A percentile compares a stretch with the other conserved stretches of the same genome.
These are phyloP conservation scores for Stomorhina lunata DNA, from an alignment of 2,888 invertebrate species.

Conservation along the genomic window DNA sequence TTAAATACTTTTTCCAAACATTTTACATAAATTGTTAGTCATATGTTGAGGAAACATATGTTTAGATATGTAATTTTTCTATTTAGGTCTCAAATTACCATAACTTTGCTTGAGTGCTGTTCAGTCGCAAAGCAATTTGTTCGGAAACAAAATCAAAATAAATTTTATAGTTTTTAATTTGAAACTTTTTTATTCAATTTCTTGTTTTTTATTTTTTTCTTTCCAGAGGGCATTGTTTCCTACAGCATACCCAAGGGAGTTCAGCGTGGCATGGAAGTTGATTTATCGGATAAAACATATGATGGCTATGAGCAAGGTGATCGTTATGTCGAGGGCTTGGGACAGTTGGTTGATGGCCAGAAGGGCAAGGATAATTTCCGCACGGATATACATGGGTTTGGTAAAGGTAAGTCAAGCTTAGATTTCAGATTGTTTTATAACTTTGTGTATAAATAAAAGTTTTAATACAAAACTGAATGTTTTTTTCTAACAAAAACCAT, in stretches of 20 bases:
- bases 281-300: slow-evolving; percentile 89
- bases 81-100: slow-evolving; percentile 62
- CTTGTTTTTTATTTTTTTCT: neutral
- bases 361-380: slow-evolving; percentile 88
- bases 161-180: slow-evolving; percentile 40
- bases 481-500: too few relatives aligned
- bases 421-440: neutral
- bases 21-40: neutral
- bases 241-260: slow-evolving; percentile 90
- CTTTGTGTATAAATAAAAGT: too few relatives aligned
- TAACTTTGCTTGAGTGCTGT: slow-evolving; percentile 1
- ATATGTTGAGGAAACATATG: slow-evolving; percentile 54
- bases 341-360: slow-evolving; percentile 89
- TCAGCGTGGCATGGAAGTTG: slow-evolving; percentile 86
- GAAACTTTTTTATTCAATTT: slow-evolving; percentile 5
- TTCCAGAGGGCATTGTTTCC: slow-evolving; percentile 87
- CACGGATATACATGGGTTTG: slow-evolving; percentile 84
- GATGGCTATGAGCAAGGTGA: slow-evolving; percentile 86
- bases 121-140: neutral
- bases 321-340: slow-evolving; percentile 86
- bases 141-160: slow-evolving; percentile 47
- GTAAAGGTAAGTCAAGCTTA: slow-evolving; percentile 82
- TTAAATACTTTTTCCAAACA: slow-evolving; percentile 29
- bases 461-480: too few relatives aligned
- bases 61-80: slow-evolving; percentile 19